Evolutionary conservation across 2,888 invertebrate species (phyloP), one percentile per base, ranked within the genome.

Genomic region (Protodeltote pygarga): DNA sequence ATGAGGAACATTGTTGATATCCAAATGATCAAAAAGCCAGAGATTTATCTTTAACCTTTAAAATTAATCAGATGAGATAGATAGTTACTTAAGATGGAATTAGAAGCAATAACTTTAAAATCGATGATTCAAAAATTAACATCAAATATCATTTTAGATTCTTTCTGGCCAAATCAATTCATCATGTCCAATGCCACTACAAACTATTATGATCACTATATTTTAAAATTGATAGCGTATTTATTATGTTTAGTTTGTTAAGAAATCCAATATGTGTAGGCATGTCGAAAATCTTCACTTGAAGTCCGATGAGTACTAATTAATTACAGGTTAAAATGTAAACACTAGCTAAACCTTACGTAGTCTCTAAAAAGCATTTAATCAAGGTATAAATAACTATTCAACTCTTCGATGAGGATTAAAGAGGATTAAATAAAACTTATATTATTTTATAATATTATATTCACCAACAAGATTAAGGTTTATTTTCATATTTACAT

Each of bases 51-150:
- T 21, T 66, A 28, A 54, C 39, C 24, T 49, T 49, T 44, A 16
- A 16, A 0, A 37, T 8, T 20, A 8, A 42, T 21, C 13, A 29
- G 10, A 24, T 19, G 5, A 28, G 13, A 34, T 21, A 35, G 25
- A 17, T 44, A 15, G 34, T 52, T 39, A 34, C 41, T 28, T 17
- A 38, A 47, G 14, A 29, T 27, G 16, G 16, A 47, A 54, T 38
- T 20, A 34, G 23, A 40, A 33, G 24, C 13, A 25, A 40, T 16
- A 32, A 28, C 29, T 39, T 35, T 16, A 15, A 60, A 52, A 53
- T 55, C 33, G 35, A 59, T 65, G 61, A 59, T 42, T 52, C 45
- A 45, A 10, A 55, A 44, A 57, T 65, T 55, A 41, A 40, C 33
- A 58, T 64, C 23, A 31, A 58, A 49, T 34, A 46, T 49, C 3